Base-by-base conservation (phyloP, 2,113 vertebrate species). In the Castor canadensis region DNA sequence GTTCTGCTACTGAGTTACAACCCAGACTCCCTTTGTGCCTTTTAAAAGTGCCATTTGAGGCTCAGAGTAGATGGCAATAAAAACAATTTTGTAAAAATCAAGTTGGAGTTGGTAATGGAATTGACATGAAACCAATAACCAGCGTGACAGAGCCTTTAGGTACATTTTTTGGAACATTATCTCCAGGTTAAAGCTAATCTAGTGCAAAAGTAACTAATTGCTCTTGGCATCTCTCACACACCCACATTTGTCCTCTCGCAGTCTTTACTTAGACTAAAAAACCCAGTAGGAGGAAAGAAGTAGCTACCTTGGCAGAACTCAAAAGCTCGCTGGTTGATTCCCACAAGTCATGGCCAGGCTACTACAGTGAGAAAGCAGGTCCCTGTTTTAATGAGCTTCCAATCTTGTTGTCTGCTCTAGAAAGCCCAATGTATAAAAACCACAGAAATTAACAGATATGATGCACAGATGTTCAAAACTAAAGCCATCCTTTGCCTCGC, bases 101-200 rank as follows among this genome's bases (percentile, higher is more conserved):
- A 71, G 30, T 43, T 90, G 6, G 40, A 87, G 32, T 45, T 95
- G 47, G 56, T 30, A 32, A 56, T 58, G 17, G 38, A 93, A 95
- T 60, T 3, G 1, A 77, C 76, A 69, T 52, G 45, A 58, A 89
- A 90, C 20, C 62, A 40, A 94, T 35, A 89, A 67, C 82, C 26
- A 91, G 11, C 15, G 47, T 10, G 15, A 79, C 64, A 93, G 7
- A 84, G 28, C 52, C 10, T 43, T 60, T 16, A 45, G 0, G 43
- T 81, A 92, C 84, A 80, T 16, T 38, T 16, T 38, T 67, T 24
- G 35, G 40, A 91, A 75, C 81, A 64, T 82, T 49, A 91, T 11
- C 30, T 40, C 77, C 82, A 79, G 73, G 72, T 88, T 82, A 93
- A 91, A 93, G 85, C 24, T 24, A 77, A 90, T 54, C 60, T 43